These are phyloP conservation scores for Menidia beryllina DNA, from an alignment of 2,113 vertebrate genomes.

Conservation along the genomic window DNA sequence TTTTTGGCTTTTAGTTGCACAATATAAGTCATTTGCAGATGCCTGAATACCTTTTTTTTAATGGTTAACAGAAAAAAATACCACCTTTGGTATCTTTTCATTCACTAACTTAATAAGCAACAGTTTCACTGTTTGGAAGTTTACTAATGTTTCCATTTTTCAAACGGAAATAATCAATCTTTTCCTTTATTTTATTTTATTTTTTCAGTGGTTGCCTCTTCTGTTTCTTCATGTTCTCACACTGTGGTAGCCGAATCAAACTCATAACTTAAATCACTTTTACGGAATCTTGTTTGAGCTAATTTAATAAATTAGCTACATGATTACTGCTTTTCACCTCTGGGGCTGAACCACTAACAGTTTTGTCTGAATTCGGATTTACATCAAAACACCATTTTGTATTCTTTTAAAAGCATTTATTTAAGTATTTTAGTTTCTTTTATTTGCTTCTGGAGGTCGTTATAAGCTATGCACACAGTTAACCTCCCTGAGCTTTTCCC, in stretches of 20 bases:
- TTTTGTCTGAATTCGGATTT: slow-evolving; percentile 37
- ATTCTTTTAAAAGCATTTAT: slow-evolving; percentile 47
- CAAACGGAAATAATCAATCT: too few relatives aligned
- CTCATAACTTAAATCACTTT: not conserved
- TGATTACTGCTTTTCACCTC: slow-evolving; percentile 33
- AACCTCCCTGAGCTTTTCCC: slow-evolving; percentile 42
- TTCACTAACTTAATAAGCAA: too few relatives aligned
- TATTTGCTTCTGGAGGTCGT: slow-evolving; percentile 43
- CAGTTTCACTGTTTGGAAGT: too few relatives aligned
- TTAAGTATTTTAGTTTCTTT: slow-evolving; percentile 44
- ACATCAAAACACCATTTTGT: slow-evolving; percentile 37
- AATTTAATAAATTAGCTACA: slow-evolving; percentile 32
- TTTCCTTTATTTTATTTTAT: too few relatives aligned
- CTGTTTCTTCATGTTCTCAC: not conserved
- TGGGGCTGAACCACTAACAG: slow-evolving; percentile 70
- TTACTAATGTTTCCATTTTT: too few relatives aligned
- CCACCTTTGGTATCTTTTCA: too few relatives aligned
- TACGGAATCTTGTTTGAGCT: not conserved
- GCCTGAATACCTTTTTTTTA: too few relatives aligned
- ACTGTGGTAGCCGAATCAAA: slow-evolving; percentile 1
- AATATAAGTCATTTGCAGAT: too few relatives aligned
- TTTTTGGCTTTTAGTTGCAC: too few relatives aligned
- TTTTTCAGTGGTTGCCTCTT: not conserved
- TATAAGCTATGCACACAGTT: slow-evolving; percentile 76
- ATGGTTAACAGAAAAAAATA: too few relatives aligned